phyloP scores from a whole-genome alignment of 2,797 vertebrate species.

The Microctenopoma stevenorrisi region DNA sequence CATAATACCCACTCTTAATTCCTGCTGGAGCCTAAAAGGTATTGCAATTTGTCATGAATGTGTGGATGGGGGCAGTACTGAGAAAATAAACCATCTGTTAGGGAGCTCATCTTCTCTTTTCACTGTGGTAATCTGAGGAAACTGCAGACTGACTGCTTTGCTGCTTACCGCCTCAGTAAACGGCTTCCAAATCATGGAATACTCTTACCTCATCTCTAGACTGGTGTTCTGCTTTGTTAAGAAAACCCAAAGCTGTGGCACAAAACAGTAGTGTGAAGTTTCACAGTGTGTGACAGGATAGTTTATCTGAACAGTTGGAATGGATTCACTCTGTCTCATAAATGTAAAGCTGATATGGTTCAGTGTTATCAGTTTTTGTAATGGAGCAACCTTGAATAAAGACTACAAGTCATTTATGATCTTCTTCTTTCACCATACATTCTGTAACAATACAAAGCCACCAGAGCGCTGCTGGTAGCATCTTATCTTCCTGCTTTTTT shows the following conservation, averaged over 20 bases:
- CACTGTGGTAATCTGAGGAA: slow-evolving; percentile 46
- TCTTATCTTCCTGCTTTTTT: too few species aligned
- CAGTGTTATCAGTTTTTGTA: slow-evolving; percentile 13
- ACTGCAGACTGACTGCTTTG: slow-evolving; percentile 40
- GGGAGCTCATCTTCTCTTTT: slow-evolving; percentile 48
- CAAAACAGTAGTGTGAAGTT: slow-evolving; percentile 13
- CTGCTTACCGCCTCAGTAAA: slow-evolving; percentile 23
- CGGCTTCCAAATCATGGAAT: slow-evolving; percentile 31
- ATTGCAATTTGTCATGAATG: slow-evolving; percentile 41
- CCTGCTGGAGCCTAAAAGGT: slow-evolving; percentile 20
- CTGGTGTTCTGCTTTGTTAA: slow-evolving; percentile 35
- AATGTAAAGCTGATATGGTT: slow-evolving; percentile 9
- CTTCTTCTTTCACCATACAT: not conserved
- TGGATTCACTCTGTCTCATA: slow-evolving; percentile 5
- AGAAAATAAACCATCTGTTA: slow-evolving; percentile 32
- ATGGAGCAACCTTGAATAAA: not conserved
- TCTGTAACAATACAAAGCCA: not conserved
- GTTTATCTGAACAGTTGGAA: slow-evolving; percentile 8
- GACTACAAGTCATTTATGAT: not conserved
- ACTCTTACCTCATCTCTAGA: slow-evolving; percentile 26
- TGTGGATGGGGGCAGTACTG: slow-evolving; percentile 16
- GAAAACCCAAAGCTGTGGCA: slow-evolving; percentile 9
- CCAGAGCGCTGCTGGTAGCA: not conserved
- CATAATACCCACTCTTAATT: not conserved
- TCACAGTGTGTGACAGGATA: not conserved